A percentile compares a stretch with the other conserved stretches of the same genome.
Conservation (phyloP, 2,797 vertebrate genomes). For the Vultur gryphus region DNA sequence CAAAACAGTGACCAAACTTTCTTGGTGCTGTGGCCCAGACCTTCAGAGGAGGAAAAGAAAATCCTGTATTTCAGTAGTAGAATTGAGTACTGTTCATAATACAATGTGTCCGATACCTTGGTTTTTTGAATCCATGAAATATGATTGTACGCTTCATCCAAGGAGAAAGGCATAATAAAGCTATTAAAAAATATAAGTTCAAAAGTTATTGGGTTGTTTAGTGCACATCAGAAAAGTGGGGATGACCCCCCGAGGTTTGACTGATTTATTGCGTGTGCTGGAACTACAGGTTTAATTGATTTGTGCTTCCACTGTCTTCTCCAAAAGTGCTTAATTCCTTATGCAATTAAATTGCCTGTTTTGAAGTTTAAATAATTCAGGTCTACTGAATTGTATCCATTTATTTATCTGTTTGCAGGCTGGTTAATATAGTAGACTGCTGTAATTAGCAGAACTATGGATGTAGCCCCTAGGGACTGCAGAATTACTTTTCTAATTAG, state of each 20-base stretch:
- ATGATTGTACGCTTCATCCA: neutral
- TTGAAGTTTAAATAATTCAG: neutral
- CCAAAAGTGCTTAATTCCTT: constrained; percentile 17
- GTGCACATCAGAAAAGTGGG: neutral
- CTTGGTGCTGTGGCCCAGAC: neutral
- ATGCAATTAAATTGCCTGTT: neutral
- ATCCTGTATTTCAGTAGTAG: neutral
- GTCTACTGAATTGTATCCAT: neutral
- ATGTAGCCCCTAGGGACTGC: neutral
- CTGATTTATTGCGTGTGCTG: neutral
- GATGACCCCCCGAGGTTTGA: neutral
- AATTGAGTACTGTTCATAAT: neutral
- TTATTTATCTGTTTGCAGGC: neutral
- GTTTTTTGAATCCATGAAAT: neutral
- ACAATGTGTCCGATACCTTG: neutral
- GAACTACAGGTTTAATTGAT: neutral
- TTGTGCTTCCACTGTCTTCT: neutral
- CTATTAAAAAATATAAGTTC: neutral
- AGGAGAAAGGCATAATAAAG: neutral
- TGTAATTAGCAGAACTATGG: neutral
- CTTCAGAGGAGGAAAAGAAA: neutral
- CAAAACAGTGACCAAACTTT: neutral
- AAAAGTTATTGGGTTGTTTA: neutral
- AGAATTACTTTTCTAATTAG: constrained; percentile 31
- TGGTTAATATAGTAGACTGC: neutral